These are phyloP conservation scores for Rostratula benghalensis DNA, from an alignment of 2,113 vertebrate genomes.

Conservation along the genomic window DNA sequence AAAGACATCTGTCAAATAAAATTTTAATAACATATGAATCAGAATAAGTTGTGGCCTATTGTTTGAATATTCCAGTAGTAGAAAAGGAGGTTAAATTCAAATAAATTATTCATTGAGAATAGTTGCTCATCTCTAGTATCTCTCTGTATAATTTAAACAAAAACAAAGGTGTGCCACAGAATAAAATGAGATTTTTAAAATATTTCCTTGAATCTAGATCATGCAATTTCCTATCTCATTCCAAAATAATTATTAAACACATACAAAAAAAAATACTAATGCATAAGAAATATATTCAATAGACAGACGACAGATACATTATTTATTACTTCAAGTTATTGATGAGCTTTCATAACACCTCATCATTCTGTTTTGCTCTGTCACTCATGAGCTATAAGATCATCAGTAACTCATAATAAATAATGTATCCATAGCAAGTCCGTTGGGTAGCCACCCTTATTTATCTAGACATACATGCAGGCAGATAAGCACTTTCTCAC, in stretches of 20 bases:
- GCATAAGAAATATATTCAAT: slow-evolving; percentile 7
- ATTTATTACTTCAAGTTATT: slow-evolving; percentile 64
- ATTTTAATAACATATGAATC: slow-evolving; percentile 62
- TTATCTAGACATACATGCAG: slow-evolving; percentile 1
- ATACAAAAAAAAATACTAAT: neutral
- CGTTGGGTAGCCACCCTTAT: slow-evolving; percentile 1
- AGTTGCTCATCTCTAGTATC: slow-evolving; percentile 19
- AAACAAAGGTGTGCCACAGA: neutral
- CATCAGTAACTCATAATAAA: slow-evolving; percentile 58
- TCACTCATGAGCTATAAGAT: slow-evolving; percentile 59
- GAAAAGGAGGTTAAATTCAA: slow-evolving; percentile 58
- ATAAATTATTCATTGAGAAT: slow-evolving; percentile 61
- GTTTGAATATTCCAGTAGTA: slow-evolving; percentile 51
- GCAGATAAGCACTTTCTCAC: neutral
- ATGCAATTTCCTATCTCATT: neutral
- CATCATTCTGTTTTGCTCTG: slow-evolving; percentile 48
- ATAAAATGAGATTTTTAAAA: neutral
- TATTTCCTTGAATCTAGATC: neutral
- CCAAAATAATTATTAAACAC: slow-evolving; percentile 23
- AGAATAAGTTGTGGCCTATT: slow-evolving; percentile 22
- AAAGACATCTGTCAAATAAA: slow-evolving; percentile 58
- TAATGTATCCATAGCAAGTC: slow-evolving; percentile 40
- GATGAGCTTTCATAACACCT: slow-evolving; percentile 61
- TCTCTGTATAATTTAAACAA: slow-evolving; percentile 17
- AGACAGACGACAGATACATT: slow-evolving; percentile 52